Percentiles rank a stretch among this genome's conserved stretches.
Evolutionary conservation across 2,888 invertebrate genomes (phyloP).

Genomic region (Isotomurus palustris): DNA sequence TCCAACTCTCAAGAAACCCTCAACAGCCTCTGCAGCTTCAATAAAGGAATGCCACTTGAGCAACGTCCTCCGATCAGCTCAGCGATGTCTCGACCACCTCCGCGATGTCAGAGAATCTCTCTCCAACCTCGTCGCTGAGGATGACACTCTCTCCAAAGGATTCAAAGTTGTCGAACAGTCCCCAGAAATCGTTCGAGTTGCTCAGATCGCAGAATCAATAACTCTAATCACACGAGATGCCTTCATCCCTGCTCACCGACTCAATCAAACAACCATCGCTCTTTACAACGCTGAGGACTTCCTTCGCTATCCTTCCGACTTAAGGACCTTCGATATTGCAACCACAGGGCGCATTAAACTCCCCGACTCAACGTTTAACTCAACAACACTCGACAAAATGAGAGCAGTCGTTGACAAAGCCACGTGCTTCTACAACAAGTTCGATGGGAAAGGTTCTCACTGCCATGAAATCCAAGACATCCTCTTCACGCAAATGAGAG

Average conservation of each 20-base stretch:
- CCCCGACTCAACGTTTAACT: slow-evolving; percentile 25
- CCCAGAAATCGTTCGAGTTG: slow-evolving; percentile 26
- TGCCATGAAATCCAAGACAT: slow-evolving; percentile 35
- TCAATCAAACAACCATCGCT: slow-evolving; percentile 39
- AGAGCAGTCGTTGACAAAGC: slow-evolving; percentile 34
- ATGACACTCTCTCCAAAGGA: slow-evolving; percentile 37
- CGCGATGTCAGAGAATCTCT: slow-evolving; percentile 31
- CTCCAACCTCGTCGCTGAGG: slow-evolving; percentile 30
- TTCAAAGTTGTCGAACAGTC: slow-evolving; percentile 21
- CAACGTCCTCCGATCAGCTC: slow-evolving; percentile 36
- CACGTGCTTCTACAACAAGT: slow-evolving; percentile 34
- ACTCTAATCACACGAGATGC: slow-evolving; percentile 35
- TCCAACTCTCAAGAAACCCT: background rate
- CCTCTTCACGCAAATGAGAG: slow-evolving; percentile 29
- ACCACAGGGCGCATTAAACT: slow-evolving; percentile 26
- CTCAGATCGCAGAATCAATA: slow-evolving; percentile 21
- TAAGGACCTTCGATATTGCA: slow-evolving; percentile 26
- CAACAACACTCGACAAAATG: slow-evolving; percentile 32
- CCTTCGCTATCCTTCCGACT: slow-evolving; percentile 37
- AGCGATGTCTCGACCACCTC: slow-evolving; percentile 28
- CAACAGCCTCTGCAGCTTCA: background rate
- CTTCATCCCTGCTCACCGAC: slow-evolving; percentile 41
- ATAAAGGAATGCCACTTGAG: slow-evolving; percentile 32
- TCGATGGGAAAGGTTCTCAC: slow-evolving; percentile 25
- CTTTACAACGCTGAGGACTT: slow-evolving; percentile 39